Evolutionary conservation across 2,888 invertebrate species (phyloP).

Genomic region (Elmis aenea): DNA sequence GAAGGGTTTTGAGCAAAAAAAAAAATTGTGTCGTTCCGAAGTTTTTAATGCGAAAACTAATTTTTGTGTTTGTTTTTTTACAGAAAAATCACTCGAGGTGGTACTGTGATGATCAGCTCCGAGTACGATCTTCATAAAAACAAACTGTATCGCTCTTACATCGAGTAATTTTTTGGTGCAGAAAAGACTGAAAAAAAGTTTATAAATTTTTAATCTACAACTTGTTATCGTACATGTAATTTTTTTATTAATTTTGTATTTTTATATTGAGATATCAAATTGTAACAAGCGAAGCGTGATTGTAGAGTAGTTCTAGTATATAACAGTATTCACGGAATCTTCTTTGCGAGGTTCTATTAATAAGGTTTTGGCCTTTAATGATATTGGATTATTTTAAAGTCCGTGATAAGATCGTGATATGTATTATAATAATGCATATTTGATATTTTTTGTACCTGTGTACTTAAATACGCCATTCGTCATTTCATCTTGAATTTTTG

Average conservation of each 20-base stretch:
- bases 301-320: slow-evolving; percentile 18
- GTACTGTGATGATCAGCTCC: slow-evolving; percentile 82
- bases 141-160: slow-evolving; percentile 67
- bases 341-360: slow-evolving; percentile 7
- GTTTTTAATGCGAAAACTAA: too few relatives aligned
- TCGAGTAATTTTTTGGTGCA: slow-evolving; percentile 15
- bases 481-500: neutral
- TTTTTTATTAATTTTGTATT: slow-evolving; percentile 18
- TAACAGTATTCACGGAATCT: slow-evolving; percentile 18
- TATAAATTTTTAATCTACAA: slow-evolving; percentile 8
- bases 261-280: slow-evolving; percentile 9
- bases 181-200: slow-evolving; percentile 15
- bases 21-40: too few relatives aligned
- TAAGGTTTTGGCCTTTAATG: too few relatives aligned
- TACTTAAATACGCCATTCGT: slow-evolving; percentile 6
- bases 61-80: too few relatives aligned
- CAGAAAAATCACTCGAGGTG: slow-evolving; percentile 80
- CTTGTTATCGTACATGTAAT: too few relatives aligned
- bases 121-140: slow-evolving; percentile 85
- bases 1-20: neutral
- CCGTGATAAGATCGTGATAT: slow-evolving; percentile 25
- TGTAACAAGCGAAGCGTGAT: slow-evolving; percentile 26
- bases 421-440: slow-evolving; percentile 22
- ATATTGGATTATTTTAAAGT: slow-evolving; percentile 26
- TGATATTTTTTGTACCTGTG: slow-evolving; percentile 20